Evolutionary conservation across 2,113 vertebrate genomes (phyloP).

Genomic region (Pristiophorus japonicus): DNA sequence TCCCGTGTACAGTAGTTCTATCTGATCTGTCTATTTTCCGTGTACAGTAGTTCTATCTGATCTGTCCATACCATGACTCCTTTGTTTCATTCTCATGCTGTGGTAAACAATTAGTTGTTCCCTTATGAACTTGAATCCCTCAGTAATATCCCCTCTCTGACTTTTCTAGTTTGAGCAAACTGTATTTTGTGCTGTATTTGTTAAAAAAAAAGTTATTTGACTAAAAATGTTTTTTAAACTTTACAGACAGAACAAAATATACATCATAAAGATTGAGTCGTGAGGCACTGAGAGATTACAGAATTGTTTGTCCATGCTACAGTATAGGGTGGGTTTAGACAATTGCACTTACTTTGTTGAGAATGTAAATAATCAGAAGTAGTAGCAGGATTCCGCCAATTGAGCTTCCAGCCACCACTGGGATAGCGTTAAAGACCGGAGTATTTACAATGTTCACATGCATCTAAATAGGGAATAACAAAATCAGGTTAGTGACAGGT

Average conservation of each 20-base stretch:
- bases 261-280: neutral
- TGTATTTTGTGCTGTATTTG: neutral
- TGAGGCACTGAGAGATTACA: neutral
- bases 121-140: too few species aligned
- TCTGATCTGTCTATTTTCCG: too few species aligned
- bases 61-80: too few species aligned
- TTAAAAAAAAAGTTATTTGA: neutral
- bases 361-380: conserved; percentile 44
- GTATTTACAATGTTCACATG: conserved; percentile 8
- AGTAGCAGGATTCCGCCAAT: conserved; percentile 50
- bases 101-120: too few species aligned
- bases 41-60: neutral
- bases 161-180: neutral
- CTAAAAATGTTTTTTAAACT: neutral
- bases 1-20: too few species aligned
- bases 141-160: too few species aligned
- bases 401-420: conserved; percentile 47
- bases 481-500: neutral
- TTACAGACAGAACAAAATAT: neutral
- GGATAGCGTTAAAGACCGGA: neutral
- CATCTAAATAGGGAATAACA: neutral
- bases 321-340: neutral
- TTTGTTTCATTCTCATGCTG: too few species aligned
- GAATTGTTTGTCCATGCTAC: neutral
- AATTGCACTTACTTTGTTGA: conserved; percentile 51